A percentile compares a stretch with the other conserved stretches of the same genome.
Evolutionary conservation across 2,888 invertebrate species (phyloP).

Genomic region (Cyrtodaria siliqua): DNA sequence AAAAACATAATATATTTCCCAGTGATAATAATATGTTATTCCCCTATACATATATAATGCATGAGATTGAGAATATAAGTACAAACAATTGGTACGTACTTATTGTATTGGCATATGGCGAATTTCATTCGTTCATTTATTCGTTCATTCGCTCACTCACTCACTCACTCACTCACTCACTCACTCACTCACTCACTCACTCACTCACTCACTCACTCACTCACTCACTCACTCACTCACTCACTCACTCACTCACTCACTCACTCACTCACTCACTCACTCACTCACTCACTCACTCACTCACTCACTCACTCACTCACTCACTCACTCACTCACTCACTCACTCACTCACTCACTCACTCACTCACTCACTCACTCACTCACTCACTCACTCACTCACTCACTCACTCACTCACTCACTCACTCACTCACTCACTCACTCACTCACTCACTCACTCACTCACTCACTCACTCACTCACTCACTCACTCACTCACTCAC

Average conservation of each 20-base stretch:
- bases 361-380: slow-evolving; percentile 11
- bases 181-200: slow-evolving; percentile 29
- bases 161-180: slow-evolving; percentile 22
- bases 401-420: slow-evolving; percentile 11
- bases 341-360: slow-evolving; percentile 6
- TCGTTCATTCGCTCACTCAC: too few species aligned
- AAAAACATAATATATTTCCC: too few species aligned
- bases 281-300: slow-evolving; percentile 6
- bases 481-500: slow-evolving; percentile 24
- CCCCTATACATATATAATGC: too few species aligned
- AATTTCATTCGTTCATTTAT: too few species aligned
- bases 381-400: slow-evolving; percentile 7
- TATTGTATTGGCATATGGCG: too few species aligned
- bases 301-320: slow-evolving; percentile 9
- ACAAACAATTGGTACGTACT: too few species aligned
- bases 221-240: slow-evolving; percentile 13
- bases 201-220: slow-evolving; percentile 11
- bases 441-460: slow-evolving; percentile 13
- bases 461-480: slow-evolving; percentile 24
- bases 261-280: slow-evolving; percentile 9
- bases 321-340: slow-evolving; percentile 3
- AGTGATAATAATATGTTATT: too few species aligned
- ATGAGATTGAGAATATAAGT: too few species aligned
- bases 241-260: slow-evolving; percentile 8
- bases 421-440: slow-evolving; percentile 10